A percentile compares a stretch with the other conserved stretches of the same genome.
Evolutionary conservation across 2,113 vertebrate genomes (phyloP).

Genomic region (Microcebus griseorufus): DNA sequence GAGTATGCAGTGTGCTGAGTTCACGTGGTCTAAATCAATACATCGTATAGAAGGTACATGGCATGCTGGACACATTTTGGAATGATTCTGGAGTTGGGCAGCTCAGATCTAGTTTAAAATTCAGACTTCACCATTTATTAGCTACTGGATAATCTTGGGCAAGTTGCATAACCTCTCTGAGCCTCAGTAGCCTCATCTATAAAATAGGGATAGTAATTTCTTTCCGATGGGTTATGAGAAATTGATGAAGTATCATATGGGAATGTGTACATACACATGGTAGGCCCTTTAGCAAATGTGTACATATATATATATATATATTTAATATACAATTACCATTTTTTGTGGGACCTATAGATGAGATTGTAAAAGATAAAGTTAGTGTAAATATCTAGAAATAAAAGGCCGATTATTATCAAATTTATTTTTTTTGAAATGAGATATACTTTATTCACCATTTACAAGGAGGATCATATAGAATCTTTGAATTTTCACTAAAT

Average conservation of each 20-base stretch:
- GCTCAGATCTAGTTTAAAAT: not conserved
- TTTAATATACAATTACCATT: not conserved
- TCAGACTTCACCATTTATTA: not conserved
- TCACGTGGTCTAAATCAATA: not conserved
- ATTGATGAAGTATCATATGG: not conserved
- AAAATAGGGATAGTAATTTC: not conserved
- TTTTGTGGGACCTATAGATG: not conserved
- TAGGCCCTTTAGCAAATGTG: not conserved
- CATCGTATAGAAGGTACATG: rapidly evolving
- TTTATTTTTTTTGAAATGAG: conserved; percentile 17
- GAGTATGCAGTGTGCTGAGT: not conserved
- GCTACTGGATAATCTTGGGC: not conserved
- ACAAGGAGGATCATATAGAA: not conserved
- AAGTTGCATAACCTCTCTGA: not conserved
- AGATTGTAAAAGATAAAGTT: not conserved
- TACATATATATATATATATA: not conserved
- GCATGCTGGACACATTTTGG: not conserved
- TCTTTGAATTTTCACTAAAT: conserved; percentile 30
- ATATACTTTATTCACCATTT: not conserved
- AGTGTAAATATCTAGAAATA: not conserved
- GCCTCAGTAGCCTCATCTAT: not conserved
- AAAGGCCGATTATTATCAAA: not conserved
- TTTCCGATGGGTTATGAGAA: not conserved
- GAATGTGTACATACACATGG: not conserved
- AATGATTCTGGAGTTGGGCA: not conserved